These are phyloP conservation scores for Calycopis cecrops DNA, from an alignment of 1,140 invertebrate species.

Conservation along the genomic window DNA sequence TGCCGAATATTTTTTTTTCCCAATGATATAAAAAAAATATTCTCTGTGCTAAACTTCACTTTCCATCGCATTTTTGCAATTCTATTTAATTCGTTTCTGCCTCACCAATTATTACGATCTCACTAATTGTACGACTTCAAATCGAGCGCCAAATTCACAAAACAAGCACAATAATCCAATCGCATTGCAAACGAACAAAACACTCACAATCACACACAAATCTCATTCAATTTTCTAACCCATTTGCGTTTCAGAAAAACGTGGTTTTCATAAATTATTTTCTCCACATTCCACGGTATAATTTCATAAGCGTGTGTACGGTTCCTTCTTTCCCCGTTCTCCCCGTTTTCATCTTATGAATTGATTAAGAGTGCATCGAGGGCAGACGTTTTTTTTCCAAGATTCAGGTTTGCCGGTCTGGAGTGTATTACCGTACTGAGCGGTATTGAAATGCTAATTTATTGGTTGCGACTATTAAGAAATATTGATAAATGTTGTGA, in stretches of 20 bases:
- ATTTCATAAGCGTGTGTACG: slow-evolving; percentile 67
- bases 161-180: not conserved
- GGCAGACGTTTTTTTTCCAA: slow-evolving; percentile 24
- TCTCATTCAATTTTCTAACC: slow-evolving; percentile 72
- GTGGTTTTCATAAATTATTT: slow-evolving; percentile 41
- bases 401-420: not conserved
- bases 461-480: not conserved
- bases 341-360: slow-evolving; percentile 63
- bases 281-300: slow-evolving; percentile 54
- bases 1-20: too few relatives aligned
- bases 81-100: too few relatives aligned
- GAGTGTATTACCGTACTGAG: slow-evolving; percentile 1
- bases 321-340: slow-evolving; percentile 16
- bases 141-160: too few relatives aligned
- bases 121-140: too few relatives aligned
- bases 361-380: slow-evolving; percentile 67
- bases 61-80: too few relatives aligned
- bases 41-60: too few relatives aligned
- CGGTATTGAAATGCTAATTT: slow-evolving; percentile 11
- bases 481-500: slow-evolving; percentile 8
- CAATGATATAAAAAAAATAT: too few relatives aligned
- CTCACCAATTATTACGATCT: too few relatives aligned
- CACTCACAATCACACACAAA: slow-evolving; percentile 25
- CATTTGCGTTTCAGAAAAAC: slow-evolving; percentile 68
- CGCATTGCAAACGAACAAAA: slow-evolving; percentile 4